Base-by-base conservation (phyloP, 2,797 vertebrate genomes). In the Falco rusticolus region DNA sequence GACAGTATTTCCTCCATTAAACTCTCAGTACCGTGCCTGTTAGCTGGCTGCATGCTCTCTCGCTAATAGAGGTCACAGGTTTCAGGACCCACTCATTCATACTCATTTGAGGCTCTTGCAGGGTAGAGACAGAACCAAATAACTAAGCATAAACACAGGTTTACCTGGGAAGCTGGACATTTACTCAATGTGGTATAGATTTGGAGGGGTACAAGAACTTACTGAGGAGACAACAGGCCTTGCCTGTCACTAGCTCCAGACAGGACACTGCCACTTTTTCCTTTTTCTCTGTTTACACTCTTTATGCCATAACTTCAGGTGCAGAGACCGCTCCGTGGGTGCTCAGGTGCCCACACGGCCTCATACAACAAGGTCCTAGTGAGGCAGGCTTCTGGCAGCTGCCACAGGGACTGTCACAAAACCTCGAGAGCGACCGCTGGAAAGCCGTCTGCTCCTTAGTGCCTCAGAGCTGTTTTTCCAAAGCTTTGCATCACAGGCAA, bases 11-110 rank as follows among this genome's bases (percentile, higher is more conserved):
- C 20, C 20, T 83, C 61, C 18, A 8, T 41, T 79, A 41, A 69
- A 65, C n/a, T 39, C 26, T 71, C 39, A 7, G n/a, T n/a, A 18
- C 61, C 2, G 0, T 81, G 57, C n/a, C 43, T 26, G 0, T 72
- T 74, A 82, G 20, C 25, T 79, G 31, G 20, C 51, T 90, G 24
- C 5, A 8, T 28, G 8, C 6, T 0, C n/a, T 65, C 34, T 59
- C 84, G 33, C 48, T 91, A 53, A 33, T 8, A 63, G 50, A 54
- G 26, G 37, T 28, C 1, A 1, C 34, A 50, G n/a, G 45, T 74
- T 91, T 71, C 0, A 0, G 6, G n/a, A 81, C 24, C 33, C 5
- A 2, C 22, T 77, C 34, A 28, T 17, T 11, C 1, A 1, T 41
- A 16, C 9, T 50, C n/a, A 24, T 34, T 24, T 7, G 5, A 89